Percentiles rank a stretch among this genome's conserved stretches.
Evolutionary conservation across 2,113 vertebrate species (phyloP).

Genomic region (Apodemus sylvaticus): DNA sequence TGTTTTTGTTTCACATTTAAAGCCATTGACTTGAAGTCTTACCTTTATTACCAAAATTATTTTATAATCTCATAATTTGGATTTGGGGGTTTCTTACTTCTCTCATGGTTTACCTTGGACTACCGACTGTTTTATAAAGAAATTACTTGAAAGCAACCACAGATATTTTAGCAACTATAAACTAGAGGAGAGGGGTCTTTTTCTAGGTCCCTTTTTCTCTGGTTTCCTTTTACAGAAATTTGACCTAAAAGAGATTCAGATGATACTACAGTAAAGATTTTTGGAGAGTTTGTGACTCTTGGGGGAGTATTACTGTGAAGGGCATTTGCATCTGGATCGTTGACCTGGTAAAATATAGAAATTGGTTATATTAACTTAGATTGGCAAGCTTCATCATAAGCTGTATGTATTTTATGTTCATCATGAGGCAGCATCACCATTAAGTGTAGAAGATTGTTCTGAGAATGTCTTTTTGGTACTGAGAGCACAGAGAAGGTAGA

Average conservation of each 20-base stretch:
- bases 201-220: conserved; percentile 52
- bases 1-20: conserved; percentile 53
- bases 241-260: conserved; percentile 41
- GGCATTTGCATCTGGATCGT: conserved; percentile 24
- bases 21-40: conserved; percentile 5
- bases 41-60: conserved; percentile 43
- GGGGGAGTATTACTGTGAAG: conserved; percentile 25
- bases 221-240: conserved; percentile 29
- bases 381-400: conserved; percentile 40
- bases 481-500: conserved; percentile 15
- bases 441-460: conserved; percentile 51
- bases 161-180: conserved; percentile 32
- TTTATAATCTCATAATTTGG: conserved; percentile 15
- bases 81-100: conserved; percentile 21
- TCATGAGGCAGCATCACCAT: conserved; percentile 21
- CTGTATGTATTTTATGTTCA: conserved; percentile 45
- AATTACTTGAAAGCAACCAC: conserved; percentile 45
- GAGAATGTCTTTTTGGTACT: not conserved
- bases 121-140: conserved; percentile 38
- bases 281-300: conserved; percentile 24
- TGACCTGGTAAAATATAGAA: conserved; percentile 40
- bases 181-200: conserved; percentile 16
- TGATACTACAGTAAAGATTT: conserved; percentile 10
- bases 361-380: conserved; percentile 35
- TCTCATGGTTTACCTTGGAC: conserved; percentile 42